Conservation (phyloP, 2,113 vertebrate genomes). For the Anser brachyrhynchus region DNA sequence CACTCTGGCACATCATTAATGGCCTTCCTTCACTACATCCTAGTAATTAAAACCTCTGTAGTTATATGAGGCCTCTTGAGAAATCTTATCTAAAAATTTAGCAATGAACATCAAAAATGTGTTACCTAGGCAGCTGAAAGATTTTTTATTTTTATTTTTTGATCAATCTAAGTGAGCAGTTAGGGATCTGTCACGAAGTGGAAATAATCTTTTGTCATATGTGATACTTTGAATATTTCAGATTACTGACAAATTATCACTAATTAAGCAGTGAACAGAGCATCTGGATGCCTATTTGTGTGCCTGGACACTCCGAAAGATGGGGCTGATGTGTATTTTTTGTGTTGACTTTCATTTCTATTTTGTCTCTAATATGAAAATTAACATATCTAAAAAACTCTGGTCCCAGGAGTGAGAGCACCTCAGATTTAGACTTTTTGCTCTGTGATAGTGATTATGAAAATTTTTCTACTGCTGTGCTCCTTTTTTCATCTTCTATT, state of each 20-base stretch:
- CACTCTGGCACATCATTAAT: background rate
- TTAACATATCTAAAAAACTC: background rate
- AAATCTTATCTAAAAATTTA: background rate
- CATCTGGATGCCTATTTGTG: background rate
- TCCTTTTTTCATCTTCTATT: background rate
- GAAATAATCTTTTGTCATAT: background rate
- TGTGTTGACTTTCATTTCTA: background rate
- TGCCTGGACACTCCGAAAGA: background rate
- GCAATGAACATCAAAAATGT: background rate
- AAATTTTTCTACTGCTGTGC: background rate
- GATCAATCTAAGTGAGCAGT: background rate
- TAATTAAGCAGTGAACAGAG: background rate
- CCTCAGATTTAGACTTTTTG: background rate
- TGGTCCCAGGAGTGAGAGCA: background rate
- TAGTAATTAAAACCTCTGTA: constrained; percentile 6
- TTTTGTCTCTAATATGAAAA: background rate
- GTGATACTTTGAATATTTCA: background rate
- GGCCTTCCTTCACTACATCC: background rate
- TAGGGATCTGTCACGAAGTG: background rate
- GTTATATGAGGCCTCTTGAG: background rate
- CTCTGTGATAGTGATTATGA: background rate
- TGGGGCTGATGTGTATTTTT: background rate
- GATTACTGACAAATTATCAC: background rate
- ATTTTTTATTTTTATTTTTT: background rate
- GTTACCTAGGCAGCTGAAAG: constrained; percentile 13